Conservation (phyloP, 1,140 invertebrate genomes). For the Oscheius sp. region DNA sequence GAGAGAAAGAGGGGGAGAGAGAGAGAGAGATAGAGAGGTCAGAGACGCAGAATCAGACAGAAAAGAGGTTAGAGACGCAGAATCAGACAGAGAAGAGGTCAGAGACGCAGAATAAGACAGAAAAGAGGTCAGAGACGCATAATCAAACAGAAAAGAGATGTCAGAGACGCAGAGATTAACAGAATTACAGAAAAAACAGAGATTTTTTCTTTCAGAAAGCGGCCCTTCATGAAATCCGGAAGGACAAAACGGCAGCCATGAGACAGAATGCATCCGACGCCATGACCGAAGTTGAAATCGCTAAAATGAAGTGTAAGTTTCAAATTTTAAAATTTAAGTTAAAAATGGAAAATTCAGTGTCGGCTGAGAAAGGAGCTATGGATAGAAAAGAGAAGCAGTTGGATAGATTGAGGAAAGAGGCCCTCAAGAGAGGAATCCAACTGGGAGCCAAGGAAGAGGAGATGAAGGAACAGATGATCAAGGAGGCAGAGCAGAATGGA, state of each 20-base stretch:
- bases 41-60: too few species aligned
- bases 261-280: slow-evolving; percentile 1
- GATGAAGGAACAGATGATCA: slow-evolving; percentile 7
- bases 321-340: not conserved
- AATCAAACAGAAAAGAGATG: too few species aligned
- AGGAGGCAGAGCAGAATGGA: not conserved
- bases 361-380: slow-evolving; percentile 2
- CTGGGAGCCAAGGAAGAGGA: not conserved
- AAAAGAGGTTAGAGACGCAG: too few species aligned
- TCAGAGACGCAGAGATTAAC: too few species aligned
- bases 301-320: not conserved
- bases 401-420: slow-evolving; percentile 18
- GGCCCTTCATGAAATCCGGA: slow-evolving; percentile 13
- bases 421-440: slow-evolving; percentile 8
- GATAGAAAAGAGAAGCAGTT: slow-evolving; percentile 19
- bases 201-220: slow-evolving; percentile 6
- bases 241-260: slow-evolving; percentile 9
- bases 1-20: too few species aligned
- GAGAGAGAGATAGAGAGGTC: too few species aligned
- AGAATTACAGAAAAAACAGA: not conserved
- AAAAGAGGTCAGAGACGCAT: too few species aligned
- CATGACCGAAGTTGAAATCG: slow-evolving; percentile 3
- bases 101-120: too few species aligned
- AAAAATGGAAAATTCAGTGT: slow-evolving; percentile 4
- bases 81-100: too few species aligned